These are phyloP conservation scores for Anorthoa munda DNA, from an alignment of 2,888 invertebrate species.

Conservation along the genomic window DNA sequence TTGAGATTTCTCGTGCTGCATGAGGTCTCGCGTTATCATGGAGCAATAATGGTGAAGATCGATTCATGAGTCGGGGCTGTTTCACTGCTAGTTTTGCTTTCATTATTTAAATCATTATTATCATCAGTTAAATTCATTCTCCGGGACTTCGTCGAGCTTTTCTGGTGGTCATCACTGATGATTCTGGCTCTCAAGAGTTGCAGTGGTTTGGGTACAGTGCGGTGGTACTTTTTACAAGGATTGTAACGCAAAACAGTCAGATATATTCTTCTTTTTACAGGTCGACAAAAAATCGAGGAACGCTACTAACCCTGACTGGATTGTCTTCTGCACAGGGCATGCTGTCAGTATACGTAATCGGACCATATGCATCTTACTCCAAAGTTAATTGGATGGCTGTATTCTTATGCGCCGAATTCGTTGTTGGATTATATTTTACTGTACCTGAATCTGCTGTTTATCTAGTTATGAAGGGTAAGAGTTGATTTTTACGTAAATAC, in stretches of 20 bases:
- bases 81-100: no score
- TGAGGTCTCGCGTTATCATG: no score
- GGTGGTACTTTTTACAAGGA: no score
- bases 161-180: no score
- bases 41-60: no score
- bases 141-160: no score
- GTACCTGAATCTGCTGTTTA: constrained; percentile 77
- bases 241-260: no score
- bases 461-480: constrained; percentile 72
- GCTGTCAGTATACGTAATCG: constrained; percentile 66
- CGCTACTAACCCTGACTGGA: constrained; percentile 70
- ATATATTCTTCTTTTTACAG: constrained; percentile 62
- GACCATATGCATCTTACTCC: constrained; percentile 69
- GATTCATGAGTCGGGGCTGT: no score
- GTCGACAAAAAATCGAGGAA: constrained; percentile 74
- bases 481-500: background rate
- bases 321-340: constrained; percentile 69
- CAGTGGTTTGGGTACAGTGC: background rate
- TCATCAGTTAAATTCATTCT: no score
- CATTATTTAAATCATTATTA: no score
- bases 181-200: background rate
- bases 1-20: no score
- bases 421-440: constrained; percentile 55
- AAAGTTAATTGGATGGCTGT: constrained; percentile 65
- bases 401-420: constrained; percentile 55